A percentile compares a stretch with the other conserved stretches of the same genome.
Conservation (phyloP, 1,140 invertebrate genomes). For the Lucilia cuprina region DNA sequence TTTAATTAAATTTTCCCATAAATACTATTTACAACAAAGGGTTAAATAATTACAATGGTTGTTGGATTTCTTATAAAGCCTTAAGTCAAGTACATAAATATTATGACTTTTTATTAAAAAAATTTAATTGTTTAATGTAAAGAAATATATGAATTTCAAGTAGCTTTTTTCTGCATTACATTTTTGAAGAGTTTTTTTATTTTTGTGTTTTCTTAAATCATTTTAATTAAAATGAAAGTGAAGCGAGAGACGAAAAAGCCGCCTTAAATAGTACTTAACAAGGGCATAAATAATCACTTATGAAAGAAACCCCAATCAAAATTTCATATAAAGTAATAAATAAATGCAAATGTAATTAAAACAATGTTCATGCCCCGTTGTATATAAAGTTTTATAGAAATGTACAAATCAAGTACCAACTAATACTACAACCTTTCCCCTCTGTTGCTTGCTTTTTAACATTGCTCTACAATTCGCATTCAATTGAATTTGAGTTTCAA, state of each 20-base stretch:
- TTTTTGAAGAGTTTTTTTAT: background rate
- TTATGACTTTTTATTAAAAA: constrained; percentile 21
- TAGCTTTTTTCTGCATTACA: background rate
- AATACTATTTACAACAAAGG: no score
- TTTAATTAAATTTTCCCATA: no score
- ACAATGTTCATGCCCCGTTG: background rate
- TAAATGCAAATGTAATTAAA: background rate
- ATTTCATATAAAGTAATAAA: background rate
- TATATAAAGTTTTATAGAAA: no score
- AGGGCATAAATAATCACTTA: constrained; percentile 13
- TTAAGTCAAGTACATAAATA: constrained; percentile 20
- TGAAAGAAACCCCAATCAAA: background rate
- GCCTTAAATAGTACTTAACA: background rate
- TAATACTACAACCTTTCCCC: no score
- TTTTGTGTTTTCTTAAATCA: background rate
- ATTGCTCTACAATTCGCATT: no score
- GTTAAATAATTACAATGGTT: background rate
- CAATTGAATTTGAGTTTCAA: background rate
- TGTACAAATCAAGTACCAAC: no score
- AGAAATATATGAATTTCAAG: constrained; percentile 20
- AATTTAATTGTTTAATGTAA: background rate
- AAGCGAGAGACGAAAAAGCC: background rate
- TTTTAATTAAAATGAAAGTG: constrained; percentile 9
- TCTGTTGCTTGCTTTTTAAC: no score
- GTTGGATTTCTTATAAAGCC: background rate